Conservation (phyloP, 2,888 invertebrate genomes). For the Platycheirus rosarum region DNA sequence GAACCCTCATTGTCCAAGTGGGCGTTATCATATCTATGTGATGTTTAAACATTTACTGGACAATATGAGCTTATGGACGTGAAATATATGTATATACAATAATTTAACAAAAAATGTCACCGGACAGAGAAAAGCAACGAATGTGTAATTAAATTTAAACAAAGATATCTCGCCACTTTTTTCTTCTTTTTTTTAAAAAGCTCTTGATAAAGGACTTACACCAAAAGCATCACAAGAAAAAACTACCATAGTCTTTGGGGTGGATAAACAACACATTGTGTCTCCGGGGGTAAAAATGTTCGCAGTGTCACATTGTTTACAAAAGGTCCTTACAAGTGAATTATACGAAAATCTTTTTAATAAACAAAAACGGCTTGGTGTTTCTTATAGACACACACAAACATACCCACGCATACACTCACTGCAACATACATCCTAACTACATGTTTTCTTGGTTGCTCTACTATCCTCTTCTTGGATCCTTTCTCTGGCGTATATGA, state of each 20-base stretch:
- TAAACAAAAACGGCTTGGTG: conserved; percentile 61
- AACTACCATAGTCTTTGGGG: not conserved
- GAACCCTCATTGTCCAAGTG: no score
- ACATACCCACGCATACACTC: not conserved
- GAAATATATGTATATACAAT: conserved; percentile 21
- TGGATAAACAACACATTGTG: conserved; percentile 2
- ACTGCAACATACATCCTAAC: no score
- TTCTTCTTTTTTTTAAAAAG: conserved; percentile 10
- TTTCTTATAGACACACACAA: conserved; percentile 1
- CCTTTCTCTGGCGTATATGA: conserved; percentile 1
- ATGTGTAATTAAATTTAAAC: conserved; percentile 37
- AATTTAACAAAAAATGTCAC: not conserved
- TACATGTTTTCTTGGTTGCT: conserved; percentile 16
- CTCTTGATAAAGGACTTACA: conserved; percentile 23
- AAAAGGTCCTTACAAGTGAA: conserved; percentile 59
- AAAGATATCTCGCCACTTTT: no score
- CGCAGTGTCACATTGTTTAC: conserved; percentile 63
- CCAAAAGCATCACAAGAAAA: conserved; percentile 15
- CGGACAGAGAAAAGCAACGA: not conserved
- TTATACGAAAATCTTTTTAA: conserved; percentile 71
- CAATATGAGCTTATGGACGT: conserved; percentile 1
- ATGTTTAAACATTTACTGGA: conserved; percentile 5
- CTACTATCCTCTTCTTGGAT: not conserved
- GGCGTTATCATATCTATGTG: no score
- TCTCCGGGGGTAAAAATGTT: conserved; percentile 39